Evolutionary conservation across 2,113 vertebrate genomes (phyloP).

Genomic region (Clarias macrocephalus): DNA sequence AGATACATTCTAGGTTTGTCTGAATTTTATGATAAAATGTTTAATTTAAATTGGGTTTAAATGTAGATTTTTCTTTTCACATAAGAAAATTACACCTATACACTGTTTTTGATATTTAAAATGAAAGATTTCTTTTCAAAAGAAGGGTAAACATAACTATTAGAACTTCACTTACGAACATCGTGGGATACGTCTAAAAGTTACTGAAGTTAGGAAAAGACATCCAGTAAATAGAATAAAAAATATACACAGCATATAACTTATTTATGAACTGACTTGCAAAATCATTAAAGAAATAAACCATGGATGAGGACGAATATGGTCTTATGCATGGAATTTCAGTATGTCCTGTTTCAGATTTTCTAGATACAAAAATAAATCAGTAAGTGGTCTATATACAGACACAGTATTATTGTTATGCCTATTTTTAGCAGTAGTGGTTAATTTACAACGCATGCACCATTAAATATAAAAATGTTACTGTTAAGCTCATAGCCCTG

Average conservation of each 20-base stretch:
- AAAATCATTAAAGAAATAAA: not conserved
- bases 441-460: not conserved
- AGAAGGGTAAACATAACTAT: not conserved
- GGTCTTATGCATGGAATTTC: not conserved
- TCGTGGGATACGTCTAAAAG: not conserved
- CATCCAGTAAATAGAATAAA: not conserved
- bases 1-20: not conserved
- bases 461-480: not conserved
- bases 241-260: not conserved
- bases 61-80: not conserved
- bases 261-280: not conserved
- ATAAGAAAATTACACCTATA: not conserved
- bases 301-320: not conserved
- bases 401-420: not conserved
- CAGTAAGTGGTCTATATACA: not conserved
- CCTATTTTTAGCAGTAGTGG: not conserved
- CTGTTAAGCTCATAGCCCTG: not conserved
- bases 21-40: no score
- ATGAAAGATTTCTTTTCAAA: not conserved
- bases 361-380: not conserved
- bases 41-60: not conserved
- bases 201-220: not conserved
- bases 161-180: not conserved
- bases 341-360: not conserved
- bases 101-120: not conserved